Evolutionary conservation across 2,113 vertebrate genomes (phyloP), one percentile per base, ranked within the genome.

Genomic region (Candoia aspera): DNA sequence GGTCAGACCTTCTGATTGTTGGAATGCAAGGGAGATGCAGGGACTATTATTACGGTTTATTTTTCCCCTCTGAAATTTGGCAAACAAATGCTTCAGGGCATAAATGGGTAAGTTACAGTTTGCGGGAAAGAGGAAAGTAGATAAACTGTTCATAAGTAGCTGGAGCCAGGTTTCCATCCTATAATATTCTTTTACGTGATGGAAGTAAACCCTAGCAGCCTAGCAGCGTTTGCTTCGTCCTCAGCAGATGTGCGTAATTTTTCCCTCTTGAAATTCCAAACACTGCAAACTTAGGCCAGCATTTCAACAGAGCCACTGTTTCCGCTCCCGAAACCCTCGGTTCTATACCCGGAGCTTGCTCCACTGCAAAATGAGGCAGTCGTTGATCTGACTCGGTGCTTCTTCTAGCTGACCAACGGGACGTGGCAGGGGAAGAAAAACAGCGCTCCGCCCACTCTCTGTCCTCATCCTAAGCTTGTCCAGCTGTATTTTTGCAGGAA

Each of bases 1-100:
- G 97, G 99, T 99, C 96, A 96, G 97, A 57, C 0, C 1, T 19
- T 26, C 0, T 0, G 0, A n/a, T 10, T 0, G 3, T 24, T 53
- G 6, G 4, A 13, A 26, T 3, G 17, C 53, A 37, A 8, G 19
- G n/a, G 2, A 9, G n/a, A 33, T 2, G 15, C 64, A 33, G 64
- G 2, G 15, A 73, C 42, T 42, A 42, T 73, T 17, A 73, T 19
- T 2, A 19, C 6, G 12, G 0, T 17, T 6, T 33, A 0, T 17
- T 19, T 33, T 17, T 1, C 2, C 68, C 15, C n/a, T 33, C 15
- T 19, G n/a, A 73, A 37, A 73, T 29, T 68, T 33, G 68, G 15
- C 68, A 33, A 37, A 19, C 8, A 0, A 58, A 2, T 15, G 33
- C n/a, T 19, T 15, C 68, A 37, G 15, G 68, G n/a, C 68, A 8